phyloP scores from a whole-genome alignment of 2,797 vertebrate species.

The Scyliorhinus canicula region DNA sequence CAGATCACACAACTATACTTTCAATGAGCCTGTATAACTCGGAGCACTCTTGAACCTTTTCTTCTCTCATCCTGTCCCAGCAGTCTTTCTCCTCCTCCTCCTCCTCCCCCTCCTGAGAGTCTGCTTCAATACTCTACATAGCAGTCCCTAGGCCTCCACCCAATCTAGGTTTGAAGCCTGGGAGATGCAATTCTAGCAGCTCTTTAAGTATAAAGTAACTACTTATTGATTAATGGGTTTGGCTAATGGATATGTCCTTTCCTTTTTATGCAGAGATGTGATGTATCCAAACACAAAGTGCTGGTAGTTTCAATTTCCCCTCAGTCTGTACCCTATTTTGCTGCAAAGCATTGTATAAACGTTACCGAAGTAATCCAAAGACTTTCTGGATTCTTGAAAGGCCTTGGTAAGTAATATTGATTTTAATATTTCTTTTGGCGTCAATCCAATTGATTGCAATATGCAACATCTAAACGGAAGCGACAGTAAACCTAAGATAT shows the following conservation, averaged over 20 bases:
- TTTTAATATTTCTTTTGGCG: conserved; percentile 2
- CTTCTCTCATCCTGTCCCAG: background rate
- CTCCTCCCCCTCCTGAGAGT: background rate
- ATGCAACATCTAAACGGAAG: background rate
- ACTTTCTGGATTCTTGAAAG: conserved; percentile 87
- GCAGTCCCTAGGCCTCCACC: background rate
- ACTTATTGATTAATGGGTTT: background rate
- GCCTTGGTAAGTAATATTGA: conserved; percentile 69
- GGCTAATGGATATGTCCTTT: background rate
- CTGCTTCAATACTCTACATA: background rate
- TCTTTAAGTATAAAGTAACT: background rate
- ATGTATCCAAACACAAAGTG: conserved; percentile 80
- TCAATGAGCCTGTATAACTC: background rate
- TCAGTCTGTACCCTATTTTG: conserved; percentile 92
- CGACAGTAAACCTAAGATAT: background rate
- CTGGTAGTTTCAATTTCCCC: conserved; percentile 84
- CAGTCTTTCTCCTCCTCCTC: background rate
- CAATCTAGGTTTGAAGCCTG: no score
- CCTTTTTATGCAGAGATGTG: conserved; percentile 69
- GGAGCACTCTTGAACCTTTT: background rate
- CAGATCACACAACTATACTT: background rate
- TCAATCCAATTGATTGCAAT: background rate
- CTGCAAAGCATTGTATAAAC: conserved; percentile 75
- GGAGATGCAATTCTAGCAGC: background rate
- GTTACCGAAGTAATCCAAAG: conserved; percentile 74